These are phyloP conservation scores for Halcyon leucocephala DNA, from an alignment of 2,797 vertebrate genomes.

Conservation along the genomic window DNA sequence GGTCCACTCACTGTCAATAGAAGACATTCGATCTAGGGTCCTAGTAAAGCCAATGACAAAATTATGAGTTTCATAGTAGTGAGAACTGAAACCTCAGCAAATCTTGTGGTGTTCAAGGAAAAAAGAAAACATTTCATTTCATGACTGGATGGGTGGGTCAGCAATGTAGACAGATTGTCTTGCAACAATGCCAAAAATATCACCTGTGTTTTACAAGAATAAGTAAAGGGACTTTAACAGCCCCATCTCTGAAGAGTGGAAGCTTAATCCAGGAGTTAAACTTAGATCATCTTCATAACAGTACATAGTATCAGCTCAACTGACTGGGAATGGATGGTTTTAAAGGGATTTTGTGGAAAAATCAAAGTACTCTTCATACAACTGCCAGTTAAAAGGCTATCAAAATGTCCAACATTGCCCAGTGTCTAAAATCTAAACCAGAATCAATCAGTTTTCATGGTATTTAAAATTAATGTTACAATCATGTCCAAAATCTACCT, in stretches of 20 bases:
- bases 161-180: neutral
- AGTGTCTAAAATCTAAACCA: neutral
- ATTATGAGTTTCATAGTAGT: neutral
- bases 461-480: slow-evolving; percentile 2
- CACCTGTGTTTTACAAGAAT: slow-evolving; percentile 16
- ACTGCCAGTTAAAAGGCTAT: neutral
- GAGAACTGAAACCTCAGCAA: slow-evolving; percentile 55
- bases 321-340: neutral
- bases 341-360: slow-evolving; percentile 21
- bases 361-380: neutral
- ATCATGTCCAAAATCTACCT: neutral
- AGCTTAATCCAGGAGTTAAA: slow-evolving; percentile 21
- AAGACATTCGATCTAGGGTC: neutral
- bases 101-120: neutral
- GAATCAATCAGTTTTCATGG: neutral
- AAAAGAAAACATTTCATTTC: slow-evolving; percentile 42
- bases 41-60: slow-evolving; percentile 13
- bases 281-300: neutral
- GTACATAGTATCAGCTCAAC: neutral
- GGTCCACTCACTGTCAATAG: neutral
- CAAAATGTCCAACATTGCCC: neutral
- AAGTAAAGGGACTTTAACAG: neutral
- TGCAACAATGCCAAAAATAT: slow-evolving; percentile 23
- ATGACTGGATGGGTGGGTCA: neutral
- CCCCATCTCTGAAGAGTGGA: neutral